Evolutionary conservation across 2,888 invertebrate species (phyloP).

Genomic region (Apodemia mormo): DNA sequence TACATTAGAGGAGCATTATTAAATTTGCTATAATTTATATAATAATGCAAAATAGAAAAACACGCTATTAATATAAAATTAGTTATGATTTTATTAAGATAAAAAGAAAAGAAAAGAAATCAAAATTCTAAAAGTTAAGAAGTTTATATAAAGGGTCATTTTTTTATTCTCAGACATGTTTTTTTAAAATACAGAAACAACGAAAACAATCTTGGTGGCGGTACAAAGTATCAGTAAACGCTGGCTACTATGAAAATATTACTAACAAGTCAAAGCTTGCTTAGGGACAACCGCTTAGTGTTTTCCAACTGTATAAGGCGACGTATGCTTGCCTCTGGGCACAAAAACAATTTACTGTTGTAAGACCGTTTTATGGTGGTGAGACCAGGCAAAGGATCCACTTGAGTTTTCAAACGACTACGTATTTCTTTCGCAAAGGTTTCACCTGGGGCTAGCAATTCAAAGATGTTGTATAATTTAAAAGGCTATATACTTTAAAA

Average conservation of each 20-base stretch:
- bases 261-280: background rate
- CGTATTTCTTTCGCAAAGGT: slow-evolving; percentile 67
- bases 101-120: no score
- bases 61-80: no score
- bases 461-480: slow-evolving; percentile 30
- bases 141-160: no score
- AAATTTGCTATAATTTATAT: no score
- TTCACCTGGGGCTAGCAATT: slow-evolving; percentile 55
- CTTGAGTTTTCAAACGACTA: slow-evolving; percentile 54
- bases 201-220: background rate
- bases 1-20: no score
- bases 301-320: background rate
- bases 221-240: background rate
- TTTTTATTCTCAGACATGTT: no score
- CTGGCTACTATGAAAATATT: slow-evolving; percentile 1
- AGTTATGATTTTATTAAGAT: no score
- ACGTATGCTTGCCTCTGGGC: slow-evolving; percentile 53
- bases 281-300: slow-evolving; percentile 2
- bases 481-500: background rate
- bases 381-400: slow-evolving; percentile 54
- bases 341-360: slow-evolving; percentile 76
- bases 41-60: no score
- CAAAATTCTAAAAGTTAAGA: no score
- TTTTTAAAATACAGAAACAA: background rate
- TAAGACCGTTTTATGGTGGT: slow-evolving; percentile 59